Evolutionary conservation across 2,113 vertebrate species (phyloP).

Genomic region (Ophthalmolycus amberensis): DNA sequence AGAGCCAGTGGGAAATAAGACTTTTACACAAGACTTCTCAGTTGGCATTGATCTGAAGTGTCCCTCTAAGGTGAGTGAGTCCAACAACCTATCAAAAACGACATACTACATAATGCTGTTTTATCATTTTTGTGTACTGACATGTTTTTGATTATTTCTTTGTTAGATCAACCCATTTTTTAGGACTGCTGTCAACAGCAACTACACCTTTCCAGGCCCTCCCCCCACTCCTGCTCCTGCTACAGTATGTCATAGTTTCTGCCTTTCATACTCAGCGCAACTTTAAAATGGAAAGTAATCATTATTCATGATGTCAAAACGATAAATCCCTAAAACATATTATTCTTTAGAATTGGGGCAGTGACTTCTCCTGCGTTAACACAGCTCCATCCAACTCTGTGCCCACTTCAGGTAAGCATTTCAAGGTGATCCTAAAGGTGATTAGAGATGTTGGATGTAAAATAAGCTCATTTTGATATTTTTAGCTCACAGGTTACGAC

Average conservation of each 20-base stretch:
- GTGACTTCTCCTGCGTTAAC: slow-evolving; percentile 85
- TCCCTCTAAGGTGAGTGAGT: slow-evolving; percentile 85
- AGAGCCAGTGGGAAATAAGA: slow-evolving; percentile 89
- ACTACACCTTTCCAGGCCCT: slow-evolving; percentile 80
- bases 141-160: slow-evolving; percentile 46
- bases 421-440: not conserved
- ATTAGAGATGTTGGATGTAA: not conserved
- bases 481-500: slow-evolving; percentile 88
- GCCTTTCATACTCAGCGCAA: not conserved
- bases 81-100: not conserved
- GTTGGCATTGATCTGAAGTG: slow-evolving; percentile 81
- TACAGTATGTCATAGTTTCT: slow-evolving; percentile 76
- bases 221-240: slow-evolving; percentile 71
- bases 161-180: slow-evolving; percentile 86
- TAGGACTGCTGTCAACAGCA: slow-evolving; percentile 86
- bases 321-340: not conserved
- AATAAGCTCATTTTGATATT: slow-evolving; percentile 3
- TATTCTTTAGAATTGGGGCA: slow-evolving; percentile 92
- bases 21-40: slow-evolving; percentile 81
- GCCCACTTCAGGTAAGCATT: slow-evolving; percentile 89
- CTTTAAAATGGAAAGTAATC: not conserved
- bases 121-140: not conserved
- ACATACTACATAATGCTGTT: not conserved
- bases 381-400: slow-evolving; percentile 77
- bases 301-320: not conserved